Evolutionary conservation across 2,888 invertebrate genomes (phyloP), one percentile per base, ranked within the genome.

Genomic region (Eutolmus rufibarbis): DNA sequence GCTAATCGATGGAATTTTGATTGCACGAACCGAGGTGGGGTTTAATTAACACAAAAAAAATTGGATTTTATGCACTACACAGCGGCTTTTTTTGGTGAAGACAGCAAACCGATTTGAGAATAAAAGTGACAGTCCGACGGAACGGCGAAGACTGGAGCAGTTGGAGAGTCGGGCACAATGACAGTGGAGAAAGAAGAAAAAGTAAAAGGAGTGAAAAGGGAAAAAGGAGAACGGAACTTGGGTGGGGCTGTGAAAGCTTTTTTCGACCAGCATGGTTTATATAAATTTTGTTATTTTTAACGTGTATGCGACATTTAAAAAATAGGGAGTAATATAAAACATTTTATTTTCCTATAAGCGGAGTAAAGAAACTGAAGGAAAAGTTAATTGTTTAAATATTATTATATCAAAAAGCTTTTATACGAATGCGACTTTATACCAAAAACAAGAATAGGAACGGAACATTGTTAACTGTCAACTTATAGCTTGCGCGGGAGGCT

Each of bases 151-250:
- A 78, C 78, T 78, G 78, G 78, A 78, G 9, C 4, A 78, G 40
- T 37, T 76, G 76, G 78, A 78, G 78, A 78, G 43, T 78, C 40
- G 78, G 7, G 2, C n/a, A 23, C 78, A 23, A 2, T 78, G 78
- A 78, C 78, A 78, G 78, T 78, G 78, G 78, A 78, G 78, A 78
- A 43, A 23, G 78, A 40, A 78, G 66, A 66, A 66, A 3, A 66
- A 0, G 19, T 51, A 23, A 66, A 23, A 66, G 9, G 9, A 57
- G 19, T 57, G 19, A 16, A 19, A 56, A 19, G 19, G 66, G 19
- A 4, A 66, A 23, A 66, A 19, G 51, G 51, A 51, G 51, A 51
- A 51, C 5, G n/a, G n/a, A 51, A 7, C 51, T 51, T 28, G 66
- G 66, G 66, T 23, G 66, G 66, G 66, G 66, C 66, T 66, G 28